Evolutionary conservation across 1,140 invertebrate species (phyloP).

Genomic region (Diachasma alloeum): DNA sequence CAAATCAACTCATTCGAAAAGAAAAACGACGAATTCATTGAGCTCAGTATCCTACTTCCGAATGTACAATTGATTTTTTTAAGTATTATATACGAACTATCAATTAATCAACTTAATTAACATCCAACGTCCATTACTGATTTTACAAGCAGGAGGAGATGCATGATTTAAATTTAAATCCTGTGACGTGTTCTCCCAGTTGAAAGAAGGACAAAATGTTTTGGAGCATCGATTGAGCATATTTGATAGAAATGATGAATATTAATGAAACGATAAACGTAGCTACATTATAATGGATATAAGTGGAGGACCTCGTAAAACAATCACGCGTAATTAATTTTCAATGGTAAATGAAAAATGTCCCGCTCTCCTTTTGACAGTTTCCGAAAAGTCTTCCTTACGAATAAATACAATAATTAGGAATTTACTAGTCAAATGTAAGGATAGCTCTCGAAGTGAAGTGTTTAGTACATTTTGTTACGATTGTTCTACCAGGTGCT

Average conservation of each 20-base stretch:
- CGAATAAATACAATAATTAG: slow-evolving; percentile 34
- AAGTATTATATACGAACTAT: background rate
- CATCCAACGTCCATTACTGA: background rate
- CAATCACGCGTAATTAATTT: slow-evolving; percentile 4
- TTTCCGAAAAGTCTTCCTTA: slow-evolving; percentile 30
- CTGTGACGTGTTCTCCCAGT: background rate
- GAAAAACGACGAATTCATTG: background rate
- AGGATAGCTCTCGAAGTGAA: background rate
- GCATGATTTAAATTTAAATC: no score
- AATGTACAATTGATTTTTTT: slow-evolving; percentile 2
- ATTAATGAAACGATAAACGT: background rate
- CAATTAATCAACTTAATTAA: background rate
- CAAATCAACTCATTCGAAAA: background rate
- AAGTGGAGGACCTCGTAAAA: background rate
- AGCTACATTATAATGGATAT: background rate
- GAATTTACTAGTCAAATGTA: slow-evolving; percentile 8
- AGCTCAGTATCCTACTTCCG: background rate
- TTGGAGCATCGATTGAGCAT: background rate
- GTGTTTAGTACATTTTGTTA: background rate
- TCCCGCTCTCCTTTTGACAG: background rate
- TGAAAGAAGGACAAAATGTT: background rate
- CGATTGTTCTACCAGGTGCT: background rate
- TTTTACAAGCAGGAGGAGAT: background rate
- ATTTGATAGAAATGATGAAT: background rate
- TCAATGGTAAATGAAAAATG: background rate